phyloP scores from a whole-genome alignment of 64 coral and sea anemone genomes.

The Acropora tenuis region DNA sequence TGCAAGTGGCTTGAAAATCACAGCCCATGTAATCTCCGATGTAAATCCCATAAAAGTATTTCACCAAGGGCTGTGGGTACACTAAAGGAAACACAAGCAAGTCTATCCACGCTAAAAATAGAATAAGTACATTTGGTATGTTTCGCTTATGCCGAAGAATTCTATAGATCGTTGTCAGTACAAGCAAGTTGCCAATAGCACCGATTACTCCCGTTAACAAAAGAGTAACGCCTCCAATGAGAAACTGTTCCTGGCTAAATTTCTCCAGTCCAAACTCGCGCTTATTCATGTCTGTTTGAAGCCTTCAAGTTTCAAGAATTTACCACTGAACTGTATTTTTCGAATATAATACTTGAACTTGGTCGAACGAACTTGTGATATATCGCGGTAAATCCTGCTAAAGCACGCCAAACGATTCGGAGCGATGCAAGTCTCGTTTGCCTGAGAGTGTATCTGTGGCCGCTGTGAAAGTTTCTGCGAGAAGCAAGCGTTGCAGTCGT shows the following conservation, averaged over 20 bases:
- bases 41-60: conserved; percentile 85
- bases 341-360: too few relatives aligned
- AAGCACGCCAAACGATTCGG: not conserved
- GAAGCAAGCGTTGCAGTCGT: not conserved
- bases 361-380: too few relatives aligned
- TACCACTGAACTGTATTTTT: too few relatives aligned
- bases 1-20: conserved; percentile 81
- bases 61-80: conserved; percentile 79
- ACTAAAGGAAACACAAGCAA: conserved; percentile 72
- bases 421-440: not conserved
- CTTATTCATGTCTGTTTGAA: conserved; percentile 63
- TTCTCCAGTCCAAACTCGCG: conserved; percentile 83
- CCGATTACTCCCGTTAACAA: conserved; percentile 79
- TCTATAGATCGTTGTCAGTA: conserved; percentile 76
- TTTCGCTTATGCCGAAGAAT: conserved; percentile 86
- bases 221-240: conserved; percentile 80
- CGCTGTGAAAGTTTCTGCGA: not conserved
- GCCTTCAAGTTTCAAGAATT: not conserved
- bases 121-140: conserved; percentile 87
- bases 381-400: not conserved
- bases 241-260: conserved; percentile 88
- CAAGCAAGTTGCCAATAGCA: conserved; percentile 79
- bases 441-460: not conserved
- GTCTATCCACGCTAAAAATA: conserved; percentile 88
- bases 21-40: conserved; percentile 85